Evolutionary conservation across 2,888 invertebrate genomes (phyloP), one percentile per base, ranked within the genome.

Genomic region (Ophioninae sp.): DNA sequence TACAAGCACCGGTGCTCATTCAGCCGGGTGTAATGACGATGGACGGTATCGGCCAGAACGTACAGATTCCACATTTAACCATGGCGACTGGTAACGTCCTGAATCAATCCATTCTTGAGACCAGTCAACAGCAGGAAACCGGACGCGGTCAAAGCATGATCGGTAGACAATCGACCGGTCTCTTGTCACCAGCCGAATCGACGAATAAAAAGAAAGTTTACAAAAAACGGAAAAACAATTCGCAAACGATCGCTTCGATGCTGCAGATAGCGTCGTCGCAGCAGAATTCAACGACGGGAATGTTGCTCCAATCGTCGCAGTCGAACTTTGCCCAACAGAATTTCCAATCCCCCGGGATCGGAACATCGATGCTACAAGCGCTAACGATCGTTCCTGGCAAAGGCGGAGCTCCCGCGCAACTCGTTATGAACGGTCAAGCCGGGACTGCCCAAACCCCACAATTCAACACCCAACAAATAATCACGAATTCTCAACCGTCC

Each of bases 1-100:
- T 97, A 84, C 96, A 96, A 70, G 94, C 96, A 21, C 97, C 97
- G 0, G 96, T 97, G 87, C 95, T 97, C 7, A 94, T 97, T 64
- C 97, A 97, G 89, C 96, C 96, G 0, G 95, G 96, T 2, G 95
- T 96, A 86, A 95, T 97, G 95, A 95, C 96, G 0, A 95, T 97
- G 87, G 97, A 97, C 87, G 96, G 96, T 0, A 94, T 96, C 39
- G 95, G 96, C 80, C 96, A 96, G 88, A 95, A 95, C 86, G 93
- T 95, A 84, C 95, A 96, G 77, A 93, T 96, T 88, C 96, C 96
- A 20, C 96, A 96, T 90, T 88, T 94, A 8, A 92, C 93, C 0
- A 94, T 96, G 57, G 95, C 96, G 0, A 93, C 95, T 0, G 95
- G 95, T 0, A 95, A 95, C 84, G 94, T 96, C 0, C 94, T 95